A percentile compares a stretch with the other conserved stretches of the same genome.
These are phyloP conservation scores for Orgyia antiqua DNA, from an alignment of 2,888 invertebrate genomes.

Conservation along the genomic window DNA sequence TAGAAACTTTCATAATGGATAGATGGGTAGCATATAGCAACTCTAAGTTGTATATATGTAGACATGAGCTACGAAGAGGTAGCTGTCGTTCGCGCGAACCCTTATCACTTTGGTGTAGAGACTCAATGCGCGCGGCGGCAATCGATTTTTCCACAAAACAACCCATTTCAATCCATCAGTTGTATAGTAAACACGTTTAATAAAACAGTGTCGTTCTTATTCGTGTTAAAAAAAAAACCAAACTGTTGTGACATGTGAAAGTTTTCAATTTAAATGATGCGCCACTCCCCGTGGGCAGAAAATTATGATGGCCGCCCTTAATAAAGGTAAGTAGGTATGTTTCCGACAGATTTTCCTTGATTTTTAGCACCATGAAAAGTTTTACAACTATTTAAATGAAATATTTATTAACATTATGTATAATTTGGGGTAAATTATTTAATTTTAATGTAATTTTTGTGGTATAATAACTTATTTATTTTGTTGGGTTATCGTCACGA, in stretches of 20 bases:
- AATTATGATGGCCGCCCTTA: conserved; percentile 63
- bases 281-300: conserved; percentile 37
- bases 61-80: conserved; percentile 16
- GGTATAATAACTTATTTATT: conserved; percentile 13
- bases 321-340: conserved; percentile 66
- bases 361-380: no score
- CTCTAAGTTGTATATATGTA: conserved; percentile 2
- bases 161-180: conserved; percentile 59
- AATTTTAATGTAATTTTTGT: background rate
- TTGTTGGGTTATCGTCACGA: conserved; percentile 45
- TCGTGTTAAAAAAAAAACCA: conserved; percentile 19
- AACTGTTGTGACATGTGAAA: conserved; percentile 47
- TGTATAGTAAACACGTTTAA: conserved; percentile 62
- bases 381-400: no score
- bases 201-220: conserved; percentile 31
- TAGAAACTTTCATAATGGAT: background rate
- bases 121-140: conserved; percentile 62
- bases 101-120: conserved; percentile 56
- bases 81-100: conserved; percentile 30
- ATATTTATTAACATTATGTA: no score
- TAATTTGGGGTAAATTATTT: background rate
- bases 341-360: conserved; percentile 27
- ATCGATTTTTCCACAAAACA: conserved; percentile 72
- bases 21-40: background rate
- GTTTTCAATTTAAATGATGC: conserved; percentile 52